Percentiles rank a stretch among this genome's conserved stretches.
Conservation (phyloP, 1,140 invertebrate species). For the Nixonia krombeini region DNA sequence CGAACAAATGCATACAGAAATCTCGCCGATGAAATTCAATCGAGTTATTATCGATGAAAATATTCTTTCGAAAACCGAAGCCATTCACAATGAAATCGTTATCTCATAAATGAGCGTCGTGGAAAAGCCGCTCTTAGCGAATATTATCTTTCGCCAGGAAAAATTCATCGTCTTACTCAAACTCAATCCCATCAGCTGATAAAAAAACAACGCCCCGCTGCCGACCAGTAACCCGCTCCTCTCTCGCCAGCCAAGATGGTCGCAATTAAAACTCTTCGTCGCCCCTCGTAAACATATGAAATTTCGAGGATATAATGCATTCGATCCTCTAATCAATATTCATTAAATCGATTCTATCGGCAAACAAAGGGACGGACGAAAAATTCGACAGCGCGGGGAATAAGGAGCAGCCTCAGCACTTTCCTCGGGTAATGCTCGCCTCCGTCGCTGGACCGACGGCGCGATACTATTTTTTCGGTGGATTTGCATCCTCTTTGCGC, state of each 20-base stretch:
- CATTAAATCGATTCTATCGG: conserved; percentile 27
- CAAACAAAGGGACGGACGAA: conserved; percentile 26
- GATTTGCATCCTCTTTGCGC: conserved; percentile 45
- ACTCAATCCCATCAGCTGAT: conserved; percentile 18
- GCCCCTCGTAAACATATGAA: conserved; percentile 37
- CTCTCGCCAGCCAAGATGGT: conserved; percentile 11
- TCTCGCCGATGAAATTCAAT: background rate
- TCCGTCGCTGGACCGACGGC: conserved; percentile 12
- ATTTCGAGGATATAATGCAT: conserved; percentile 48
- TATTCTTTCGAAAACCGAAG: background rate
- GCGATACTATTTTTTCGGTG: conserved; percentile 33
- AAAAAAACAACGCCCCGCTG: conserved; percentile 13
- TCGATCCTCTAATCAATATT: conserved; percentile 38
- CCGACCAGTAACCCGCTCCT: background rate
- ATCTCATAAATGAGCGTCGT: background rate
- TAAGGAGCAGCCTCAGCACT: background rate
- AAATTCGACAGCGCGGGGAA: conserved; percentile 21
- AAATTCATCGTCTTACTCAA: conserved; percentile 19
- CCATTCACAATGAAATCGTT: conserved; percentile 9
- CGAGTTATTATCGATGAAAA: background rate
- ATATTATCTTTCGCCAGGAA: conserved; percentile 9
- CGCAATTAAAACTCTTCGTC: conserved; percentile 42
- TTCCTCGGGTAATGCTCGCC: background rate
- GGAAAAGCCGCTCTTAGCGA: conserved; percentile 2
- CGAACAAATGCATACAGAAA: background rate